Base-by-base conservation (phyloP, 2,888 invertebrate species). In the Sarcophaga rosellei region DNA sequence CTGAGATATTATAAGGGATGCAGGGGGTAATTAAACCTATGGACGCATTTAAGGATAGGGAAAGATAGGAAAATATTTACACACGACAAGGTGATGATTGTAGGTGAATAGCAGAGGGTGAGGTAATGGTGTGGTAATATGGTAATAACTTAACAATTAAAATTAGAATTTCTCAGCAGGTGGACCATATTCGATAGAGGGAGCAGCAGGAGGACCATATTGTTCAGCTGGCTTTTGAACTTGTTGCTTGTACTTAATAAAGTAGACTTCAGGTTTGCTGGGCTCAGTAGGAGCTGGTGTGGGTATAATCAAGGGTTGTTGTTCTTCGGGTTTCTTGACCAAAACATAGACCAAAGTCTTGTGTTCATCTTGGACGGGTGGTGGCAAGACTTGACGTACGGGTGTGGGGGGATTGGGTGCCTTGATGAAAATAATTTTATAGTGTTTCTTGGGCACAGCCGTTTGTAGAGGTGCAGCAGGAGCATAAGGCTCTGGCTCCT, bases 231-330 rank as follows among this genome's bases (percentile, higher is more conserved):
- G 93, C 79, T 92, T 92, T 21, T 89, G 90, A 1, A 15, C 4
- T 69, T 91, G 92, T 84, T 91, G 92, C 87, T 93, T 93, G 89
- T 97, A 97, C 94, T 97, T 96, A 94, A 97, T 97, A 94, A 97
- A 97, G 94, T 97, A 97, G 77, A 97, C 97, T 94, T 97, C 97
- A 8, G 97, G 97, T 93, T 97, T 97, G 94, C 96, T 96, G 69
- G 97, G 97, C 91, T 97, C 97, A 59, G 97, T 97, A 65, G 97
- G 97, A 68, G 96, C 95, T 4, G 96, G 96, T 15, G 96, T 96
- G 2, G 97, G 97, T 88, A 97, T 95, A 66, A 95, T 94, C 86
- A 97, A 95, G 83, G 97, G 96, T 74, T 96, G 96, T 89, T 96
- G 96, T 88, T 96, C 96, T 92, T 97, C 97, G 17, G 97, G 97